Evolutionary conservation across 2,113 vertebrate genomes (phyloP).

Genomic region (Eublepharis macularius): DNA sequence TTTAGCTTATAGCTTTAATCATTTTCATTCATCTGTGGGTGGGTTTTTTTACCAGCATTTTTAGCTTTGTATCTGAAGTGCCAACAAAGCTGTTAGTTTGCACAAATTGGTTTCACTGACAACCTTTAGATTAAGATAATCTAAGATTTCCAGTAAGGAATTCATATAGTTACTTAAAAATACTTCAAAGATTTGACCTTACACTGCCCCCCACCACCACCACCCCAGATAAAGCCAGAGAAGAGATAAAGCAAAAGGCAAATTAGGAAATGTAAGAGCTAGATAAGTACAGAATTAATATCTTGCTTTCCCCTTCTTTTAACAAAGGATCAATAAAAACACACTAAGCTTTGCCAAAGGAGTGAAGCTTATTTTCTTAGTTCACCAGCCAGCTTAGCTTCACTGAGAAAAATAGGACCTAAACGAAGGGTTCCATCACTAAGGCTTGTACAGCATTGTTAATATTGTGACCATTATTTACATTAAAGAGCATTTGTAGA

Average conservation of each 20-base stretch:
- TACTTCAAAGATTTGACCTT: not conserved
- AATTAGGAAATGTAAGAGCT: not conserved
- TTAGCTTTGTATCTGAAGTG: conserved; percentile 49
- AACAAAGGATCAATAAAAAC: not conserved
- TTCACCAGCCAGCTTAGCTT: conserved; percentile 58
- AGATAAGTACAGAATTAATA: conserved; percentile 24
- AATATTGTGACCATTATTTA: not conserved
- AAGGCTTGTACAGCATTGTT: not conserved
- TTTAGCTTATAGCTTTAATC: conserved; percentile 50
- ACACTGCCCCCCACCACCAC: not conserved
- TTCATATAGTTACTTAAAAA: conserved; percentile 29
- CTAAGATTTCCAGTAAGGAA: conserved; percentile 38
- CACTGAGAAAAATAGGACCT: not conserved
- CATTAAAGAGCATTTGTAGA: too few species aligned
- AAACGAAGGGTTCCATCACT: fast-evolving
- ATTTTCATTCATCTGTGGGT: conserved; percentile 31
- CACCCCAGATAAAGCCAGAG: conserved; percentile 39
- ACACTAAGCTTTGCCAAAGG: not conserved
- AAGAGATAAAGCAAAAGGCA: conserved; percentile 25
- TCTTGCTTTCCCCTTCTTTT: not conserved
- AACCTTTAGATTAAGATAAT: conserved; percentile 46
- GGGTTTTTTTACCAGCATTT: conserved; percentile 43
- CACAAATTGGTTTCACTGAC: conserved; percentile 52
- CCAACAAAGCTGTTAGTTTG: conserved; percentile 50
- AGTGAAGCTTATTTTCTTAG: not conserved